Conservation (phyloP, 2,797 vertebrate genomes). For the Semotilus atromaculatus region DNA sequence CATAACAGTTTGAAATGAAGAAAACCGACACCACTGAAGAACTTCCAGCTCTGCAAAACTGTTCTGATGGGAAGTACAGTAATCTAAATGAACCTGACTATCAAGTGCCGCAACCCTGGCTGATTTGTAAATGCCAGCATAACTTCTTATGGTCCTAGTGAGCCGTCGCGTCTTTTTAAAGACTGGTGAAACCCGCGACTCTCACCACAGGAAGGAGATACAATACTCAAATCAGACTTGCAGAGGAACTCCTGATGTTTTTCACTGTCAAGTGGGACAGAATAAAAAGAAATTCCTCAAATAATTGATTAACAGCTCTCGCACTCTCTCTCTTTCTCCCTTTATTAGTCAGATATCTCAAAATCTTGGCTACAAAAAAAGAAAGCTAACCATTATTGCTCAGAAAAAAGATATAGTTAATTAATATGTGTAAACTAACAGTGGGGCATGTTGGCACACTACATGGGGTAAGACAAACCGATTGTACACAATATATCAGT, state of each 20-base stretch:
- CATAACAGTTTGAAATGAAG: not conserved
- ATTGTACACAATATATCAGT: not conserved
- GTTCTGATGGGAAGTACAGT: conserved; percentile 71
- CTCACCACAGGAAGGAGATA: conserved; percentile 53
- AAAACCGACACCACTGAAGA: conserved; percentile 11
- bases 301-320: conserved; percentile 18
- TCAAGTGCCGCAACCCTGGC: conserved; percentile 61
- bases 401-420: not conserved
- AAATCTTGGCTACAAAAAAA: not conserved
- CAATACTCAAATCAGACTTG: conserved; percentile 8
- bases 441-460: not conserved
- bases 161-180: conserved; percentile 61
- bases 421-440: too few species aligned
- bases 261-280: conserved; percentile 21
- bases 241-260: conserved; percentile 22
- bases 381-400: not conserved
- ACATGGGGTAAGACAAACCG: not conserved
- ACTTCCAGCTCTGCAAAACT: conserved; percentile 58
- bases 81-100: conserved; percentile 76
- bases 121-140: conserved; percentile 72
- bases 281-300: conserved; percentile 34
- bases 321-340: not conserved
- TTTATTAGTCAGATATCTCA: not conserved
- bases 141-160: conserved; percentile 73
- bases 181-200: conserved; percentile 64